Percentiles rank a stretch among this genome's conserved stretches.
Conservation (phyloP, 2,888 invertebrate genomes). For the Ophioninae sp. region DNA sequence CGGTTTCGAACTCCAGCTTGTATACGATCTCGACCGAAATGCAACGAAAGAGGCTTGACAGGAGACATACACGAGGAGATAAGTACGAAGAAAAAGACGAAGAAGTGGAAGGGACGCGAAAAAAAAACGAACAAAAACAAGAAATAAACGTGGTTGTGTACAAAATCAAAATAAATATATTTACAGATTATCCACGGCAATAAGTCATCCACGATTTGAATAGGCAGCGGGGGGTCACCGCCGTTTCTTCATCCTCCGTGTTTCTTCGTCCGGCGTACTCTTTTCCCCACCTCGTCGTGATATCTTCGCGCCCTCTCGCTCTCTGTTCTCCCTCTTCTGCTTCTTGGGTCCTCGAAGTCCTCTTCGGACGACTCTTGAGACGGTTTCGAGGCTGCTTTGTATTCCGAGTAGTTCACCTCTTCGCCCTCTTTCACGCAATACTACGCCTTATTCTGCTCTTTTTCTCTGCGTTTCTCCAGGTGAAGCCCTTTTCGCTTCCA, state of each 20-base stretch:
- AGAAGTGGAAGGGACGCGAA: slow-evolving; percentile 37
- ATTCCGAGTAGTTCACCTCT: slow-evolving; percentile 75
- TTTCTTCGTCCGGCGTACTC: slow-evolving; percentile 49
- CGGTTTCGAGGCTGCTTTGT: slow-evolving; percentile 74
- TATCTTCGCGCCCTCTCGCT: slow-evolving; percentile 48
- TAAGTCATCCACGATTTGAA: slow-evolving; percentile 79
- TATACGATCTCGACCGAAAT: slow-evolving; percentile 45
- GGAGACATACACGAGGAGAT: slow-evolving; percentile 41
- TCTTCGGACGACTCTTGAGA: slow-evolving; percentile 16
- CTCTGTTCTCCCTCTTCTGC: slow-evolving; percentile 43
- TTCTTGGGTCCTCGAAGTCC: slow-evolving; percentile 16
- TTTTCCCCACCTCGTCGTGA: slow-evolving; percentile 46
- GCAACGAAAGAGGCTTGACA: slow-evolving; percentile 53
- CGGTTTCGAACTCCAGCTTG: slow-evolving; percentile 43
- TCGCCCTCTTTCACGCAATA: slow-evolving; percentile 65
- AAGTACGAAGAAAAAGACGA: slow-evolving; percentile 34
- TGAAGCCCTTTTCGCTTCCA: slow-evolving; percentile 46
- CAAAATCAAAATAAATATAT: slow-evolving; percentile 80
- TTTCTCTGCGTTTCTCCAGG: slow-evolving; percentile 45
- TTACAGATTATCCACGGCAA: slow-evolving; percentile 79
- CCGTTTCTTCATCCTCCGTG: slow-evolving; percentile 60
- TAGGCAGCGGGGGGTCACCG: slow-evolving; percentile 78
- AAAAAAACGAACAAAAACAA: slow-evolving; percentile 40
- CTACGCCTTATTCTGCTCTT: slow-evolving; percentile 39
- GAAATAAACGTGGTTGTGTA: slow-evolving; percentile 75